Percentiles rank a stretch among this genome's conserved stretches.
Conservation (phyloP, 2,797 vertebrate genomes). For the Pangasius krempfi region DNA sequence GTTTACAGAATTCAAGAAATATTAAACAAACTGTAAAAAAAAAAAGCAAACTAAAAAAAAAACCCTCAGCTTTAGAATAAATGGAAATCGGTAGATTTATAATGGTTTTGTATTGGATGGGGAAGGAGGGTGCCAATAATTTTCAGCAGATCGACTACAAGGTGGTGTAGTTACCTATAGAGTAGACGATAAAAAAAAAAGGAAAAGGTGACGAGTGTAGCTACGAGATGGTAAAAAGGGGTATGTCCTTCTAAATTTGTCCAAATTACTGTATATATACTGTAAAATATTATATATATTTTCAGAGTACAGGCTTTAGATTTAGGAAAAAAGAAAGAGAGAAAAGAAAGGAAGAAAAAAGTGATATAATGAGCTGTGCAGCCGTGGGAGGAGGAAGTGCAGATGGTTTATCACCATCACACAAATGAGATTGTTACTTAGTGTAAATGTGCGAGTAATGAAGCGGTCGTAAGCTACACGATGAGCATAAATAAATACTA, state of each 20-base stretch:
- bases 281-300: no score
- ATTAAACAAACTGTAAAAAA: not conserved
- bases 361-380: not conserved
- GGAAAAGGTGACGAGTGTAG: not conserved
- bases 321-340: not conserved
- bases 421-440: conserved; percentile 25
- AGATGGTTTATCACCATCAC: conserved; percentile 17
- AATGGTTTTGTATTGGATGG: not conserved
- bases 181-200: not conserved
- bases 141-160: not conserved
- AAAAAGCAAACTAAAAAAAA: not conserved
- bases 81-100: not conserved
- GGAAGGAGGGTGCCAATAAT: not conserved
- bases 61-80: not conserved
- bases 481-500: conserved; percentile 12
- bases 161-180: not conserved
- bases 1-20: not conserved
- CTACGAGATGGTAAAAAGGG: not conserved
- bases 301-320: not conserved
- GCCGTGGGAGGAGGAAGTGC: not conserved
- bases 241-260: not conserved
- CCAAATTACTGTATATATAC: not conserved
- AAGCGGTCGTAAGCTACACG: not conserved
- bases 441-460: conserved; percentile 20
- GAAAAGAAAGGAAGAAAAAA: not conserved